Percentiles rank a stretch among this genome's conserved stretches.
Evolutionary conservation across 2,113 vertebrate genomes (phyloP).

Genomic region (Gymnogyps californianus): DNA sequence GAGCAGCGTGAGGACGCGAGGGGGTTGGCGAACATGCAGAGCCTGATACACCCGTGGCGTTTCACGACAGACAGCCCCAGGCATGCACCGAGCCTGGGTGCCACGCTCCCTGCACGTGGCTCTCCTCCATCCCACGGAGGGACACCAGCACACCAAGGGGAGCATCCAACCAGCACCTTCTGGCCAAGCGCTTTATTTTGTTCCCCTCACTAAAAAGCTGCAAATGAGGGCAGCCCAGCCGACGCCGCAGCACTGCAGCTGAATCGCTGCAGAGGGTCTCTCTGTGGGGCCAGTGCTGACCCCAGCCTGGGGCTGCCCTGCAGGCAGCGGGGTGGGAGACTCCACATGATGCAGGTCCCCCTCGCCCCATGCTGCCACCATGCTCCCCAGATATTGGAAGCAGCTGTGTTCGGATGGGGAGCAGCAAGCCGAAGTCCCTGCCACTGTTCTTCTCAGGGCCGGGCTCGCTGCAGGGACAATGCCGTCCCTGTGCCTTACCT

Average conservation of each 20-base stretch:
- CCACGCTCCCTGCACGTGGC: rapidly evolving
- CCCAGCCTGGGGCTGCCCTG: background rate
- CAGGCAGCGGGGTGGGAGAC: background rate
- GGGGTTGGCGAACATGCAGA: rapidly evolving
- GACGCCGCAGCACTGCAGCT: rapidly evolving
- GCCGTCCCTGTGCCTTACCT: conserved; percentile 68
- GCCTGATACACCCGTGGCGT: rapidly evolving
- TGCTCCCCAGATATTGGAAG: background rate
- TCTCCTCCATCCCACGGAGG: background rate
- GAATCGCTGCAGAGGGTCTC: background rate
- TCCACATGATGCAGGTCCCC: background rate
- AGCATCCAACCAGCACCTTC: background rate
- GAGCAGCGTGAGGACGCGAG: background rate
- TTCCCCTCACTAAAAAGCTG: background rate
- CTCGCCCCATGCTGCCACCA: rapidly evolving
- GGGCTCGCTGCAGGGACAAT: rapidly evolving
- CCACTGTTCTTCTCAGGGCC: rapidly evolving
- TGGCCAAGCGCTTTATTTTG: background rate
- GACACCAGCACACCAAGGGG: background rate
- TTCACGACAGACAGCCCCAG: background rate
- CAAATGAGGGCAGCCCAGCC: background rate
- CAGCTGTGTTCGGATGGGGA: background rate
- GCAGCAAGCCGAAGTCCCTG: background rate
- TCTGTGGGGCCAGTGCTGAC: background rate
- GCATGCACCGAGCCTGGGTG: rapidly evolving